Conservation (phyloP, 2,113 vertebrate genomes). For the Platichthys flesus region DNA sequence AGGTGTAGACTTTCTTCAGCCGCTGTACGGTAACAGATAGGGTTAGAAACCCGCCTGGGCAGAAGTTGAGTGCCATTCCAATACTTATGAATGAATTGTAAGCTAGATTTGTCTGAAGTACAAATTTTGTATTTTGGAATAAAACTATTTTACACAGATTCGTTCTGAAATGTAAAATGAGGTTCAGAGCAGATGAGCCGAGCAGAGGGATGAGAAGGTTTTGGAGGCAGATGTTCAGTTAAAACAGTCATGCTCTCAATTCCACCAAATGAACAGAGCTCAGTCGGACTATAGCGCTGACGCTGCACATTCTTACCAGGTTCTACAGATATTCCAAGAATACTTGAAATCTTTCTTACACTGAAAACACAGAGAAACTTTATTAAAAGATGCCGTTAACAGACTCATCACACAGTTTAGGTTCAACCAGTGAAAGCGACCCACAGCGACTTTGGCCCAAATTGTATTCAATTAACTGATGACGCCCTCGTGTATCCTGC, state of each 20-base stretch:
- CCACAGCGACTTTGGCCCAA: neutral
- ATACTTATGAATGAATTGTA: too few species aligned
- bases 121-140: slow-evolving; percentile 41
- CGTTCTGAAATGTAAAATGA: slow-evolving; percentile 23
- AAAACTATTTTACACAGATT: slow-evolving; percentile 44
- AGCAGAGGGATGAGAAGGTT: slow-evolving; percentile 39
- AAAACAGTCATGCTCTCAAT: slow-evolving; percentile 63
- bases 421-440: neutral
- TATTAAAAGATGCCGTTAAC: slow-evolving; percentile 77
- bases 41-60: too few species aligned
- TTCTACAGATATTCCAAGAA: slow-evolving; percentile 99
- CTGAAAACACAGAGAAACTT: slow-evolving; percentile 98
- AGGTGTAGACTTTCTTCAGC: too few species aligned
- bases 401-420: slow-evolving; percentile 36
- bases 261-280: slow-evolving; percentile 57
- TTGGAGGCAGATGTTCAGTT: slow-evolving; percentile 47
- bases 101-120: too few species aligned
- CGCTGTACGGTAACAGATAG: too few species aligned
- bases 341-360: slow-evolving; percentile 99
- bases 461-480: neutral
- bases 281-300: slow-evolving; percentile 75
- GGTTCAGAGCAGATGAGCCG: slow-evolving; percentile 50
- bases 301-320: slow-evolving; percentile 91
- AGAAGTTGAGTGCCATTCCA: too few species aligned
- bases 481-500: slow-evolving; percentile 2